phyloP scores from a whole-genome alignment of 2,797 vertebrate species.

The Diplodus puntazzo region DNA sequence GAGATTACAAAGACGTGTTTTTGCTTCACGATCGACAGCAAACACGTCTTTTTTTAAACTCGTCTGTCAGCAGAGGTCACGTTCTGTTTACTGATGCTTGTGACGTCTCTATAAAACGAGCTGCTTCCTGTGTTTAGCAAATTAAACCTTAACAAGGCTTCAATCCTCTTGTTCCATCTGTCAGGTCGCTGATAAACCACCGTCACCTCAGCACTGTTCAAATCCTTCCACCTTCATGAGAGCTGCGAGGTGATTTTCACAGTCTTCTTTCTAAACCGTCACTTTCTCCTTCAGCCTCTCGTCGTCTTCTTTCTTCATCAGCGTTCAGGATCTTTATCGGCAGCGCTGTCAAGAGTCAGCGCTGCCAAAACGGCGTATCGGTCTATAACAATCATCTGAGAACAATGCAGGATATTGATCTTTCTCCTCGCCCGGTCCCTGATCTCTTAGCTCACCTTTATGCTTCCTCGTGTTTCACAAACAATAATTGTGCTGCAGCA shows the following conservation, averaged over 20 bases:
- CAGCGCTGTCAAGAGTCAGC: neutral
- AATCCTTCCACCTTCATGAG: no score
- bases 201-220: no score
- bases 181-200: neutral
- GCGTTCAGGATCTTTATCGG: conserved; percentile 6
- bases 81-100: no score
- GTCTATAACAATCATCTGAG: conserved; percentile 17
- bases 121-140: no score
- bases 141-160: no score
- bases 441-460: neutral
- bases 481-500: neutral
- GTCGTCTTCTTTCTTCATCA: neutral
- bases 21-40: no score
- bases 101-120: no score
- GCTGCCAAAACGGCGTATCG: neutral
- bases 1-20: no score
- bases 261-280: neutral
- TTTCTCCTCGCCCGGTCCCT: neutral
- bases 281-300: neutral
- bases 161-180: neutral
- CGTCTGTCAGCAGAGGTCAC: no score
- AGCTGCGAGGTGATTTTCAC: no score
- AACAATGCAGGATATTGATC: conserved; percentile 17
- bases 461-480: neutral
- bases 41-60: no score